Conservation (phyloP, 1,140 invertebrate genomes). For the Achroia grisella region DNA sequence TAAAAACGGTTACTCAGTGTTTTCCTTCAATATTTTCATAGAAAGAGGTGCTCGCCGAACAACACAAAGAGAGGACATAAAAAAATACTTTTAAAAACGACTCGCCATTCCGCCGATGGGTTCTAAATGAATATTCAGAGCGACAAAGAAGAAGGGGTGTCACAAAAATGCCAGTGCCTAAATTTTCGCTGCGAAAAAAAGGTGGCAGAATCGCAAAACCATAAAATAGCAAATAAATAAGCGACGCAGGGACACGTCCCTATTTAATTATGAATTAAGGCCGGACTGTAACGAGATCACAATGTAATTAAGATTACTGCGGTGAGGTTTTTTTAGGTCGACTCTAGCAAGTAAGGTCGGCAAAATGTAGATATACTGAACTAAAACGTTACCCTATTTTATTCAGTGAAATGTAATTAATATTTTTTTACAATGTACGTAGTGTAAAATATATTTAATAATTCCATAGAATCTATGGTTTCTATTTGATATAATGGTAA, state of each 20-base stretch:
- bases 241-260: conserved; percentile 49
- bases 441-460: too few relatives aligned
- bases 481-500: too few relatives aligned
- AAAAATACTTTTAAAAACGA: conserved; percentile 57
- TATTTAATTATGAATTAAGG: conserved; percentile 72
- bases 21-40: conserved; percentile 32
- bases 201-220: conserved; percentile 48
- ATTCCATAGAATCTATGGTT: too few relatives aligned
- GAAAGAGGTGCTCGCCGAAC: conserved; percentile 25
- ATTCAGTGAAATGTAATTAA: background rate
- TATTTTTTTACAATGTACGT: too few relatives aligned
- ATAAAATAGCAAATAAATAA: conserved; percentile 69
- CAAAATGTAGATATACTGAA: conserved; percentile 35
- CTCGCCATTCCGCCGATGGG: conserved; percentile 55
- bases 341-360: conserved; percentile 43
- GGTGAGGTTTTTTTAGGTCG: conserved; percentile 54
- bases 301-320: conserved; percentile 72
- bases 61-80: conserved; percentile 43
- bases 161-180: conserved; percentile 42
- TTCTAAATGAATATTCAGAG: conserved; percentile 67
- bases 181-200: conserved; percentile 48
- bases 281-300: conserved; percentile 65
- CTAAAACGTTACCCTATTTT: conserved; percentile 40
- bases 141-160: conserved; percentile 59
- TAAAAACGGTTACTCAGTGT: conserved; percentile 23